Percentiles rank a stretch among this genome's conserved stretches.
Conservation (phyloP, 2,797 vertebrate species). For the Argyrosomus regius region DNA sequence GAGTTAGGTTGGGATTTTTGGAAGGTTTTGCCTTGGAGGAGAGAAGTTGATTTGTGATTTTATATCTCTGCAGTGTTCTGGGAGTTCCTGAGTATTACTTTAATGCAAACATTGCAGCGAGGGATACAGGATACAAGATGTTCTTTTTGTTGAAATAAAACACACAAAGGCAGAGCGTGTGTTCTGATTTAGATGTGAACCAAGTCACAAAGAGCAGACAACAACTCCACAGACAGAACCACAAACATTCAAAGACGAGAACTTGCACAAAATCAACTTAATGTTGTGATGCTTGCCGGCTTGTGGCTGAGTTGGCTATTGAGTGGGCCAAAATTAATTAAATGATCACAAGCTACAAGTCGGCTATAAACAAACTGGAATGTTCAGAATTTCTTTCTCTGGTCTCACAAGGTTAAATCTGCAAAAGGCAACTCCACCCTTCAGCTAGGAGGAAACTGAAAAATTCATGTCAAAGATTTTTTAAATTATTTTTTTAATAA, state of each 20-base stretch:
- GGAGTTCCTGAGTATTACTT: conserved; percentile 13
- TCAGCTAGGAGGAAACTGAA: not conserved
- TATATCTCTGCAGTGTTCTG: not conserved
- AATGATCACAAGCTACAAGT: conserved; percentile 1
- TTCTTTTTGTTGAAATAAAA: conserved; percentile 17
- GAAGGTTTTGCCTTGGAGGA: not conserved
- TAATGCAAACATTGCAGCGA: not conserved
- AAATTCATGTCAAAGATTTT: not conserved
- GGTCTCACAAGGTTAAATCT: conserved; percentile 9
- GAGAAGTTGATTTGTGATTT: conserved; percentile 16
- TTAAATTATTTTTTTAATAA: not conserved
- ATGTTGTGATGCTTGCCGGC: not conserved
- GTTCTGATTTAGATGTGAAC: conserved; percentile 4
- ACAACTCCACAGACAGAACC: not conserved
- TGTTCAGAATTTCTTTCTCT: not conserved
- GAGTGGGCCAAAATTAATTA: not conserved
- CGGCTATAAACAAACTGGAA: conserved; percentile 5
- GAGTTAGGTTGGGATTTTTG: conserved; percentile 6
- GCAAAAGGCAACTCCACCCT: not conserved
- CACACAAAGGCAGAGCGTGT: not conserved
- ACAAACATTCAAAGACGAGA: not conserved
- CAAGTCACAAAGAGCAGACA: not conserved
- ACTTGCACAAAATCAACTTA: not conserved
- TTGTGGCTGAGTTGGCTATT: not conserved
- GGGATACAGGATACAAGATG: not conserved